These are phyloP conservation scores for Apostichopus leukothele DNA, from an alignment of 53 echinoderm and acorn worm species.

Conservation along the genomic window DNA sequence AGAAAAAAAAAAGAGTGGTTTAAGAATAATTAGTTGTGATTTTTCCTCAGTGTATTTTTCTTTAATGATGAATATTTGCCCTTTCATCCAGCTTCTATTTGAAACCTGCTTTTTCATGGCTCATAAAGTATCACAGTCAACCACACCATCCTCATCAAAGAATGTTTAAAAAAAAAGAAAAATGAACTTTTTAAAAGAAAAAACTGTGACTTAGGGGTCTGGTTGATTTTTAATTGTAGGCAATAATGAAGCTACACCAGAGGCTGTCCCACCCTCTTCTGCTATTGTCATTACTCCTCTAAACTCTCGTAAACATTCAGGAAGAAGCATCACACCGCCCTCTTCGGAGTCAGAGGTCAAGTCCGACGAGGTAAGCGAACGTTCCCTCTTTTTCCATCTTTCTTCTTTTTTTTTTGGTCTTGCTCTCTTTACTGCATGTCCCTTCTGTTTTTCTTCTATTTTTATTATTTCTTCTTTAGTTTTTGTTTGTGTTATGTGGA, in stretches of 20 bases:
- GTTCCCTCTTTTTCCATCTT: background rate
- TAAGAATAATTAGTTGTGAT: too few species aligned
- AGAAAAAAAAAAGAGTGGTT: too few species aligned
- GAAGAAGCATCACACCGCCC: conserved; percentile 65
- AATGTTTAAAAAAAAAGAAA: conserved; percentile 15
- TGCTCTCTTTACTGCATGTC: conserved; percentile 31
- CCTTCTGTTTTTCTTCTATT: background rate
- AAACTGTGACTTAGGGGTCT: conserved; percentile 11
- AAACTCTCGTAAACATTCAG: conserved; percentile 57
- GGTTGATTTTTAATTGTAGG: conserved; percentile 44
- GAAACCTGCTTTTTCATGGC: too few species aligned
- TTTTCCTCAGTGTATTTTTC: too few species aligned
- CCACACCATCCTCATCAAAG: too few species aligned
- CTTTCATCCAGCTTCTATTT: too few species aligned
- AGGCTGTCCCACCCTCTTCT: conserved; percentile 33
- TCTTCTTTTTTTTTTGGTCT: conserved; percentile 4
- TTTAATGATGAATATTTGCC: too few species aligned
- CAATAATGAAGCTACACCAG: conserved; percentile 36
- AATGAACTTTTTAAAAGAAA: background rate
- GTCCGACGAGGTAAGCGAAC: conserved; percentile 53
- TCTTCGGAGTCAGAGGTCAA: conserved; percentile 63
- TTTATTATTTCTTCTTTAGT: background rate
- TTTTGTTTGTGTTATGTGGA: conserved; percentile 2
- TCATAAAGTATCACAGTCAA: too few species aligned
- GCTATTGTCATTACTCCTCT: conserved; percentile 50